Evolutionary conservation across 1,140 invertebrate genomes (phyloP).

Genomic region (Patella vulgata): DNA sequence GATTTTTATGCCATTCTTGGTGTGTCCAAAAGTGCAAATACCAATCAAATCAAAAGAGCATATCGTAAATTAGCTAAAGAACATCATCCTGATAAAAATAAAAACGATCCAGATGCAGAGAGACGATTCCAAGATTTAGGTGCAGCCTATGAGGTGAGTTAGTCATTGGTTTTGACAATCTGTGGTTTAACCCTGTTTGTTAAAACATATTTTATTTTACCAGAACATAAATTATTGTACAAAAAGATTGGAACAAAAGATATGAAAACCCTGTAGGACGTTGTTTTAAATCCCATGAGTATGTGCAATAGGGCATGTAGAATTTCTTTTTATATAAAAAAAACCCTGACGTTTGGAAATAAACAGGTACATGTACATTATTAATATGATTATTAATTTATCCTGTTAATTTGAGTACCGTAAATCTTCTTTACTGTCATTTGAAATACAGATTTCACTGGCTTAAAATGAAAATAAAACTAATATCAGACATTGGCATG

Average conservation of each 20-base stretch:
- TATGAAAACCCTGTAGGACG: too few relatives aligned
- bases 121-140: conserved; percentile 95
- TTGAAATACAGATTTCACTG: too few relatives aligned
- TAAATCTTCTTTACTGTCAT: too few relatives aligned
- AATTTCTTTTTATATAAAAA: too few relatives aligned
- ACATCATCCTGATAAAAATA: conserved; percentile 98
- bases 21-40: conserved; percentile 82
- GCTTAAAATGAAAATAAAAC: too few relatives aligned
- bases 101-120: conserved; percentile 90
- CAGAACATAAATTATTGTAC: conserved; percentile 7
- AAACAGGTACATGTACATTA: too few relatives aligned
- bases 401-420: too few relatives aligned
- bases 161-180: conserved; percentile 1
- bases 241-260: conserved; percentile 13
- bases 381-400: too few relatives aligned
- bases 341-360: too few relatives aligned
- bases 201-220: conserved; percentile 5
- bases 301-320: too few relatives aligned
- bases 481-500: too few relatives aligned
- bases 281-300: too few relatives aligned
- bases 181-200: background rate
- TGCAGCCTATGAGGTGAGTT: conserved; percentile 88
- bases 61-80: conserved; percentile 96
- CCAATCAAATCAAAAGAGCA: conserved; percentile 97
- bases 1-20: conserved; percentile 97